A percentile compares a stretch with the other conserved stretches of the same genome.
Evolutionary conservation across 2,113 vertebrate genomes (phyloP).

Genomic region (Potamarius usumacintae): DNA sequence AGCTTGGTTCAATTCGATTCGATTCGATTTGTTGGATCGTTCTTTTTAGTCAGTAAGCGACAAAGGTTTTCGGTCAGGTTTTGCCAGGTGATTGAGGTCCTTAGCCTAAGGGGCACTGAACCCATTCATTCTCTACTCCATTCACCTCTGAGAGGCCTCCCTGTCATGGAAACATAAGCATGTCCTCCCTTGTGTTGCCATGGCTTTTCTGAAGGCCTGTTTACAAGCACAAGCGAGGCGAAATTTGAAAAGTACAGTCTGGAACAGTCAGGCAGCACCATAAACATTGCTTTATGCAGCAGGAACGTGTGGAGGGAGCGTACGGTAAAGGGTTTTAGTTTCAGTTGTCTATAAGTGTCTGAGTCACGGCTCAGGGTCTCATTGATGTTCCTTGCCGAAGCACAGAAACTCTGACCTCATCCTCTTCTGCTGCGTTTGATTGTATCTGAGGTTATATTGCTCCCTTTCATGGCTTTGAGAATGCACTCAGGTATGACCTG

Average conservation of each 20-base stretch:
- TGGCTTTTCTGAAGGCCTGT: conserved; percentile 43
- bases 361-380: conserved; percentile 5
- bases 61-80: conserved; percentile 1
- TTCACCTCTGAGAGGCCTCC: conserved; percentile 49
- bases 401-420: conserved; percentile 36
- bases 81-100: conserved; percentile 36
- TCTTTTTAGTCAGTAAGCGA: neutral
- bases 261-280: conserved; percentile 26
- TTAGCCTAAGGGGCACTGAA: conserved; percentile 38
- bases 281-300: conserved; percentile 17
- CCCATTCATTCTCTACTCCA: conserved; percentile 40
- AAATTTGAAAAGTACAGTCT: conserved; percentile 43
- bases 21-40: neutral
- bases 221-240: conserved; percentile 44
- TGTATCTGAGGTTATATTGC: conserved; percentile 29
- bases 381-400: neutral
- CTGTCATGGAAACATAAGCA: conserved; percentile 51
- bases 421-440: conserved; percentile 18
- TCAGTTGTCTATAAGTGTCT: neutral
- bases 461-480: conserved; percentile 33
- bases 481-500: conserved; percentile 17
- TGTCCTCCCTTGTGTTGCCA: conserved; percentile 44
- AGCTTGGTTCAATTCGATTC: neutral
- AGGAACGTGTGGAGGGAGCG: neutral
- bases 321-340: neutral